phyloP scores from a whole-genome alignment of 2,113 vertebrate species.

The Meleagris gallopavo region DNA sequence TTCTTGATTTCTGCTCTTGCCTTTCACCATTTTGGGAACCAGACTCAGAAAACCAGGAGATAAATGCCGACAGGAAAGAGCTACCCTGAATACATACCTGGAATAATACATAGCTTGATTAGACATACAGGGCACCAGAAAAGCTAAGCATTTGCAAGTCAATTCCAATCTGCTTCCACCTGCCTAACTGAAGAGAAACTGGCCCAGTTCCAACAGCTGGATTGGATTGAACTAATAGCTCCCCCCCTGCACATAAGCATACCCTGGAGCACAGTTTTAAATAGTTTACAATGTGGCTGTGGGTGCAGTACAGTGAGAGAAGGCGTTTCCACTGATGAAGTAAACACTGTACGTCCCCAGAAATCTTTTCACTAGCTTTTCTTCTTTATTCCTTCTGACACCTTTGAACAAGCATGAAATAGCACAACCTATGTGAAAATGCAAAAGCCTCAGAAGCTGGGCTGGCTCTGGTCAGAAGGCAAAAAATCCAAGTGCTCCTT shows the following conservation, averaged over 20 bases:
- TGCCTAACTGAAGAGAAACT: background rate
- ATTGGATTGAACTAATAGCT: background rate
- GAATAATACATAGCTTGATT: background rate
- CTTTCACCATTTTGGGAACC: background rate
- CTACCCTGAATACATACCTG: background rate
- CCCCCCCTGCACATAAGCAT: background rate
- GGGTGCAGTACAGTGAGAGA: background rate
- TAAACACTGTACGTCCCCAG: background rate
- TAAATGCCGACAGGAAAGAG: background rate
- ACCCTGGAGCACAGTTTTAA: background rate
- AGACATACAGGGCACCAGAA: background rate
- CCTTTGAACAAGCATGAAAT: background rate
- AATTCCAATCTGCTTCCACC: conserved; percentile 33
- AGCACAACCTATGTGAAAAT: background rate
- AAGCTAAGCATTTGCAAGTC: conserved; percentile 7
- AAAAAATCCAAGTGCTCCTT: background rate
- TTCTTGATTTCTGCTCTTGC: background rate
- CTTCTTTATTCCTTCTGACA: background rate
- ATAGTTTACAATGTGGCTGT: background rate
- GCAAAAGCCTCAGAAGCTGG: background rate
- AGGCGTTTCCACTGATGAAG: background rate
- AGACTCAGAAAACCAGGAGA: background rate
- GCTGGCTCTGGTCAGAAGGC: background rate
- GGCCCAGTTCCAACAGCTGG: conserved; percentile 18
- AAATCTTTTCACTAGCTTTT: background rate